These are phyloP conservation scores for Nyctereutes procyonoides DNA, from an alignment of 2,113 vertebrate species.

Conservation along the genomic window DNA sequence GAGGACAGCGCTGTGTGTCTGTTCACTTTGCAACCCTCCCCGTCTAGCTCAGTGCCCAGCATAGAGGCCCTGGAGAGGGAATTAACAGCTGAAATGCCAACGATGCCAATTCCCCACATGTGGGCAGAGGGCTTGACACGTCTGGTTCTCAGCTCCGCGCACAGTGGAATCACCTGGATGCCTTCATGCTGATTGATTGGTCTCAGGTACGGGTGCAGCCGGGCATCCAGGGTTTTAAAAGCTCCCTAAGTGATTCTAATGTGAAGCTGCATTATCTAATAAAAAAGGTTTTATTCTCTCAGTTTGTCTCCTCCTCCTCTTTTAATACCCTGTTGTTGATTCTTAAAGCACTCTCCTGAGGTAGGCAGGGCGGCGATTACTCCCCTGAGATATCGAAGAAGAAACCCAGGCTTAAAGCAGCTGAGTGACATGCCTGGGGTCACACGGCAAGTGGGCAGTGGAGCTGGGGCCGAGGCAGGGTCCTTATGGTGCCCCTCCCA, in stretches of 20 bases:
- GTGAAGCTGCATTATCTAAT: neutral
- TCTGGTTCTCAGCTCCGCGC: neutral
- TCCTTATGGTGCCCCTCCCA: neutral
- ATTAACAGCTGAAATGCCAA: neutral
- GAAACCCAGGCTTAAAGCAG: neutral
- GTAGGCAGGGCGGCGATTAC: neutral
- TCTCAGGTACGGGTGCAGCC: fast-evolving
- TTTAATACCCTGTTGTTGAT: neutral
- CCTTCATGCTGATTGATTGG: neutral
- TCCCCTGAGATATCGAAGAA: neutral
- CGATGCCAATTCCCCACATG: fast-evolving
- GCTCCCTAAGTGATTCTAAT: neutral
- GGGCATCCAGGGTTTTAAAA: neutral
- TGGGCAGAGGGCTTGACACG: neutral
- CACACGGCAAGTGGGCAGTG: neutral
- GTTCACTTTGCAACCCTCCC: neutral
- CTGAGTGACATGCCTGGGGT: neutral
- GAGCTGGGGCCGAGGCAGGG: neutral
- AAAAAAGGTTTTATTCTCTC: neutral
- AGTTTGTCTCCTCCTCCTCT: neutral
- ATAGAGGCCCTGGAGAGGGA: neutral
- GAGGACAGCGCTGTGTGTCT: neutral
- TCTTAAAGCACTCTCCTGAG: neutral
- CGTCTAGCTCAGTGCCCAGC: neutral
- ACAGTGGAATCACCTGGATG: neutral